Conservation (phyloP, 2,113 vertebrate genomes). For the Crotalus viridis region DNA sequence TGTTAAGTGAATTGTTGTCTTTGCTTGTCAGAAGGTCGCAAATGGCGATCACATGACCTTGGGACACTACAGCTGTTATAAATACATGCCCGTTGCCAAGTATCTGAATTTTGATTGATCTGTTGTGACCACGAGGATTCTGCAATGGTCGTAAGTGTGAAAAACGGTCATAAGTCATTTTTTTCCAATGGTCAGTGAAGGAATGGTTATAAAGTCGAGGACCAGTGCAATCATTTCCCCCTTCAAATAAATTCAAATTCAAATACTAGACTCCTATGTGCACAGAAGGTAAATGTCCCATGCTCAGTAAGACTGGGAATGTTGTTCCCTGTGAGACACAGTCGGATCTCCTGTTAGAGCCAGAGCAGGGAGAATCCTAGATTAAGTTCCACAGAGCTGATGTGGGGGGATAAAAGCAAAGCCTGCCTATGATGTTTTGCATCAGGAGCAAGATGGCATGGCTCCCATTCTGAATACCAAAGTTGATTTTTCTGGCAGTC, state of each 20-base stretch:
- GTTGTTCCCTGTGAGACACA: not conserved
- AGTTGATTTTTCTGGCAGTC: not conserved
- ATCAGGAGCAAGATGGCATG: not conserved
- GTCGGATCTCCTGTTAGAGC: not conserved
- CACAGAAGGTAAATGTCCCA: not conserved
- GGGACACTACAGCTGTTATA: not conserved
- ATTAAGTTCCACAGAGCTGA: not conserved
- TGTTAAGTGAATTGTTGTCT: not conserved
- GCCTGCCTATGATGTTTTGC: not conserved
- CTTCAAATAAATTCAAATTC: not conserved
- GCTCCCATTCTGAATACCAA: not conserved
- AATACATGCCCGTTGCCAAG: not conserved
- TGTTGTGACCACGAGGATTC: not conserved
- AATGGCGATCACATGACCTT: not conserved
- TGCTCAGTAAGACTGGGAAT: not conserved
- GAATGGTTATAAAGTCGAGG: not conserved
- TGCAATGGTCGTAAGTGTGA: not conserved
- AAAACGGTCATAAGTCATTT: not conserved
- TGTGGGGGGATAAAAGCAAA: not conserved
- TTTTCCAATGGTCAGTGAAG: not conserved
- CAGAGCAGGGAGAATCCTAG: not conserved
- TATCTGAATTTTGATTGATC: not conserved
- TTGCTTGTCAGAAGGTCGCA: not conserved
- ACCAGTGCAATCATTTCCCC: not conserved
- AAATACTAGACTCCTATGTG: not conserved